Evolutionary conservation across 2,113 vertebrate species (phyloP), one percentile per base, ranked within the genome.

Genomic region (Hippocampus abdominalis): DNA sequence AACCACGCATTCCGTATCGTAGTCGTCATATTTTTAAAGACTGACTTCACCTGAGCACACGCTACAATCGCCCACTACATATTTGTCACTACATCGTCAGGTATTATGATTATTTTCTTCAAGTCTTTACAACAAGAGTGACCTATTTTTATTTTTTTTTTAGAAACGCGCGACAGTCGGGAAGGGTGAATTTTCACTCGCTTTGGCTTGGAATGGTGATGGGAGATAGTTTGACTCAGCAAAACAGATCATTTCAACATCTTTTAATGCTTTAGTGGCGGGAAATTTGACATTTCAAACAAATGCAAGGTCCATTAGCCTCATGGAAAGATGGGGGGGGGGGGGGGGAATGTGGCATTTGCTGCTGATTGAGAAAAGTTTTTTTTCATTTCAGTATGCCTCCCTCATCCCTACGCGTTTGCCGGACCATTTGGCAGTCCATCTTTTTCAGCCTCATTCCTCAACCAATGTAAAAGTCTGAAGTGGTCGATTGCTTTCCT

Each of bases 401-500:
- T 18, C 18, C 3, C 7, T 27, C 21, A 3, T 13, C 46, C 32
- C 21, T 27, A 13, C 21, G 36, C 39, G 3, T 63, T n/a, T 13
- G 48, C 63, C 13, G 29, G 8, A 66, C 27, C 39, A 51, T 77
- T 75, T 67, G 69, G 60, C 69, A 71, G 57, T 63, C 71, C 23
- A 57, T 63, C 13, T 53, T 49, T 76, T 76, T 32, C 74, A 54
- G 27, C 64, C 53, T 72, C 25, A 54, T 53, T 65, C 65, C 63
- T 80, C 82, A 77, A 77, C 81, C 72, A 78, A 67, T 25, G 53
- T 64, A 54, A 69, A 78, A 71, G 44, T 66, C 20, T 54, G 39
- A 51, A 36, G 74, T 53, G 78, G 60, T 53, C 77, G 80, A 85
- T 84, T 86, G 73, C 82, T 72, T 78, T 78, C 53, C 66, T 23